Percentiles rank a stretch among this genome's conserved stretches.
Evolutionary conservation across 1,140 invertebrate species (phyloP).

Genomic region (Antheraea mylitta): DNA sequence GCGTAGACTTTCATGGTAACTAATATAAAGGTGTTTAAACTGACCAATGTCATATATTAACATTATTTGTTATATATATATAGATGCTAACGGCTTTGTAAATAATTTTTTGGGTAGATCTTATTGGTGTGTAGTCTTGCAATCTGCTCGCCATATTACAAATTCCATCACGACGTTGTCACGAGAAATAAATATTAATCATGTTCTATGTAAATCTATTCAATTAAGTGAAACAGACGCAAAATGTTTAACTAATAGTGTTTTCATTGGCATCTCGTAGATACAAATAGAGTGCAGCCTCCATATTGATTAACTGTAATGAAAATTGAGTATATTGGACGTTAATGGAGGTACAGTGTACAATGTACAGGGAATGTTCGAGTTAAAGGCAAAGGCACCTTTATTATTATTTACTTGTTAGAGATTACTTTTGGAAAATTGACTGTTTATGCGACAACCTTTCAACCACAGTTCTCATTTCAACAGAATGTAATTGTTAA

Average conservation of each 20-base stretch:
- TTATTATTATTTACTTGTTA: background rate
- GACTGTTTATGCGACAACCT: background rate
- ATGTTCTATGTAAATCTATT: background rate
- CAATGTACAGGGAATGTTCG: background rate
- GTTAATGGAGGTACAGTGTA: background rate
- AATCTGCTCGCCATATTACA: background rate
- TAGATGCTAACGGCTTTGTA: no score
- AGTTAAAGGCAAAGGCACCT: background rate
- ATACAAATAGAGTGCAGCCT: slow-evolving; percentile 2
- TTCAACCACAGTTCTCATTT: background rate
- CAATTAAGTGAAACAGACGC: background rate
- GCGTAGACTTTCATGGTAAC: no score
- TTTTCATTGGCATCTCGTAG: background rate
- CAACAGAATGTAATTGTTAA: background rate
- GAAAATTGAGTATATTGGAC: background rate
- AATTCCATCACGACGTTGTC: background rate
- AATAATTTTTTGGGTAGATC: no score
- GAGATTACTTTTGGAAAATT: background rate
- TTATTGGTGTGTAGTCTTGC: no score
- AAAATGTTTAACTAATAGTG: background rate
- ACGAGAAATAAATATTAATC: background rate
- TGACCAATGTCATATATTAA: no score
- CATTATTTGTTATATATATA: no score
- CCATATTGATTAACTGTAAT: background rate
- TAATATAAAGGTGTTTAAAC: no score